Evolutionary conservation across 53 echinoderm and acorn worm species (phyloP).

Genomic region (Pentamera pediparva): DNA sequence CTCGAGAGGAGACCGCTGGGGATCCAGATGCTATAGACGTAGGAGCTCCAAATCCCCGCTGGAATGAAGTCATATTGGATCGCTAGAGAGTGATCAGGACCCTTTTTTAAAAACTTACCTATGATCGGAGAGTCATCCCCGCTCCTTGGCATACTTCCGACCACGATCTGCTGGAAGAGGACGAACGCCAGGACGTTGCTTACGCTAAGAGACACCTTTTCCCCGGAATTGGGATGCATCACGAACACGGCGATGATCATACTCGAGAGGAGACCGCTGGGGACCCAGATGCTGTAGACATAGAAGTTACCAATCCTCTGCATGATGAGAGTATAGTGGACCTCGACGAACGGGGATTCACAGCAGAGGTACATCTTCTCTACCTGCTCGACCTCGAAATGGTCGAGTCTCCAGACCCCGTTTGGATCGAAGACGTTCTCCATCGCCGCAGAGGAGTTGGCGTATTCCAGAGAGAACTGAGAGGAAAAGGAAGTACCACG

Average conservation of each 20-base stretch:
- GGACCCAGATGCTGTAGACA: constrained; percentile 50
- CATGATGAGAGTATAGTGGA: constrained; percentile 27
- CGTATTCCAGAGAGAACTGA: neutral
- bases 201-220: constrained; percentile 59
- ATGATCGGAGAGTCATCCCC: constrained; percentile 11
- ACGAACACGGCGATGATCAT: constrained; percentile 49
- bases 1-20: too few relatives aligned
- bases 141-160: constrained; percentile 42
- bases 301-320: constrained; percentile 42
- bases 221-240: constrained; percentile 59
- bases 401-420: constrained; percentile 18
- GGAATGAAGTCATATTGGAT: too few relatives aligned
- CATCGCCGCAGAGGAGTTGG: neutral
- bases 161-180: constrained; percentile 54
- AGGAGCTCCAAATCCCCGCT: too few relatives aligned
- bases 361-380: constrained; percentile 35
- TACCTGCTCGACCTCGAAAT: neutral
- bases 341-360: constrained; percentile 24
- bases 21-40: too few relatives aligned
- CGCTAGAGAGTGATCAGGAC: too few relatives aligned
- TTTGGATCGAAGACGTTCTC: neutral
- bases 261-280: constrained; percentile 41
- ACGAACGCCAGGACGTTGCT: constrained; percentile 55
- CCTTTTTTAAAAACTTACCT: constrained; percentile 5
- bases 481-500: too few relatives aligned